Conservation (phyloP, 2,888 invertebrate genomes). For the Cynaeus angustus region DNA sequence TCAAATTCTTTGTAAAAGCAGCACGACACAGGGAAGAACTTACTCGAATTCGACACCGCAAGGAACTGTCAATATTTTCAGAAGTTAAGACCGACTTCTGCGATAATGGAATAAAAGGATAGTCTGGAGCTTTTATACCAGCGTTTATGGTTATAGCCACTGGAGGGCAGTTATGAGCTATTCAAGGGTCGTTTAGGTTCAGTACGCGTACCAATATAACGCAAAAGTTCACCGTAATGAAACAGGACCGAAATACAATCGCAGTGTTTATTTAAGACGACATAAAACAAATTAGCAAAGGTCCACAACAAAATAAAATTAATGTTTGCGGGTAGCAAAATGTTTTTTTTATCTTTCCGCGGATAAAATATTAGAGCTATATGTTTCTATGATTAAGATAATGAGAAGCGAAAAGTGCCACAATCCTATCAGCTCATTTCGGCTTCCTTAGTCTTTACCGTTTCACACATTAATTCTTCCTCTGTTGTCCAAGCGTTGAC, state of each 20-base stretch:
- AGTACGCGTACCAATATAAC: constrained; percentile 50
- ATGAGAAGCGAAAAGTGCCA: too few species aligned
- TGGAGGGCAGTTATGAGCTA: constrained; percentile 51
- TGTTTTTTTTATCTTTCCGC: too few species aligned
- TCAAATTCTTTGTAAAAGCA: constrained; percentile 25
- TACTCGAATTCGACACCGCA: constrained; percentile 16
- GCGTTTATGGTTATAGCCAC: constrained; percentile 54
- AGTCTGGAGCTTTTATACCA: constrained; percentile 47
- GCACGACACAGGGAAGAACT: neutral
- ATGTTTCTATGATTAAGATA: too few species aligned
- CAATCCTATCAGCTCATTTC: neutral
- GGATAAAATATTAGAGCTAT: too few species aligned
- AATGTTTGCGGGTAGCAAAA: too few species aligned
- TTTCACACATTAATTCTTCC: neutral
- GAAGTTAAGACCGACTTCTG: constrained; percentile 38
- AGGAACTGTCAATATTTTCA: constrained; percentile 47
- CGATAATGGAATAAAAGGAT: constrained; percentile 53
- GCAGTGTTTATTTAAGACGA: neutral
- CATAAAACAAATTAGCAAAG: neutral
- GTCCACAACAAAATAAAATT: neutral
- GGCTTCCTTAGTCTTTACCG: neutral
- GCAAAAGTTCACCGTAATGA: constrained; percentile 4
- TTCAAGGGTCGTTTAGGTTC: constrained; percentile 56
- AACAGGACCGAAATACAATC: constrained; percentile 18
- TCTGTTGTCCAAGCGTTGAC: constrained; percentile 18